These are phyloP conservation scores for Muschampia staudingeri DNA, from an alignment of 2,888 invertebrate genomes.

Conservation along the genomic window DNA sequence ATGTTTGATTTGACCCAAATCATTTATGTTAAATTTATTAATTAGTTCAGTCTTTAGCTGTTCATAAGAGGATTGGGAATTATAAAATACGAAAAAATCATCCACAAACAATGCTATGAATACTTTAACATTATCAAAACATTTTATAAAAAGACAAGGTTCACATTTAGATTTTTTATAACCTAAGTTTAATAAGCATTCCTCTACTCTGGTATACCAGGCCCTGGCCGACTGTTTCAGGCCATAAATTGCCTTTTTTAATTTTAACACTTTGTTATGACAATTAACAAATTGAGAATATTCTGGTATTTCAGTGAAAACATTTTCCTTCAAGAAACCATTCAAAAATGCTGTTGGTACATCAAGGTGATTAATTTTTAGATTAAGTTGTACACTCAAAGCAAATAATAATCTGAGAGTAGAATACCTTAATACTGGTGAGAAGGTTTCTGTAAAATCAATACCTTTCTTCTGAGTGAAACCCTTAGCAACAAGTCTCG, in stretches of 20 bases:
- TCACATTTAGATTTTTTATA: constrained; percentile 55
- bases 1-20: constrained; percentile 60
- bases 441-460: background rate
- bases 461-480: constrained; percentile 30
- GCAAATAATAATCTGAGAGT: constrained; percentile 49
- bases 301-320: constrained; percentile 49
- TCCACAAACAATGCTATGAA: constrained; percentile 59
- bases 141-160: constrained; percentile 60
- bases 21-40: constrained; percentile 62
- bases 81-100: constrained; percentile 59
- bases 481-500: constrained; percentile 49
- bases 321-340: constrained; percentile 15
- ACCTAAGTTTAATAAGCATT: constrained; percentile 36
- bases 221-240: constrained; percentile 56
- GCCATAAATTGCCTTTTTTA: constrained; percentile 56
- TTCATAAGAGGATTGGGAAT: constrained; percentile 30
- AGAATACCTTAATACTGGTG: constrained; percentile 35
- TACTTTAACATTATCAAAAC: constrained; percentile 37
- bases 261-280: constrained; percentile 20
- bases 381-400: constrained; percentile 34
- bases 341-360: constrained; percentile 39
- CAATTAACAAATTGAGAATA: constrained; percentile 7
- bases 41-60: background rate
- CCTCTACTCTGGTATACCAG: constrained; percentile 42
- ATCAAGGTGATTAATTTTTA: constrained; percentile 36